Evolutionary conservation across 2,888 invertebrate species (phyloP).

Genomic region (Rutpela maculata): DNA sequence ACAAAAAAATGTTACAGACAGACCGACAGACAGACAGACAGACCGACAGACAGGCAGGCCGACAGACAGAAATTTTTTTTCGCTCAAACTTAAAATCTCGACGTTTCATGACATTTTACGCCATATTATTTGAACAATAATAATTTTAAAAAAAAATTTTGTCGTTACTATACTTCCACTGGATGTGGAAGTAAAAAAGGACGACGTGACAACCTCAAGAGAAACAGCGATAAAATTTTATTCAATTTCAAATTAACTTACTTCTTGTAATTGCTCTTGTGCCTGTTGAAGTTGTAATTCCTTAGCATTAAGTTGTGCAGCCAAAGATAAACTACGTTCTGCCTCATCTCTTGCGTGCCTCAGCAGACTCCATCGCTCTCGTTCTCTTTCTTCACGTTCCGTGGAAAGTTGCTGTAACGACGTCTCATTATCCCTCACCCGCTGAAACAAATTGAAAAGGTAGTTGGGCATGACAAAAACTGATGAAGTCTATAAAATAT

Average conservation of each 20-base stretch:
- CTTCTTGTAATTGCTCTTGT: constrained; percentile 90
- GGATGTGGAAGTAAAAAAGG: no score
- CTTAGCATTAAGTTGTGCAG: constrained; percentile 90
- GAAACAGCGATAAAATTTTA: no score
- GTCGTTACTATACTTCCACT: no score
- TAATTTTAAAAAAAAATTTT: no score
- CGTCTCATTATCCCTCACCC: constrained; percentile 88
- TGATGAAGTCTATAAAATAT: constrained; percentile 27
- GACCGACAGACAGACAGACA: no score
- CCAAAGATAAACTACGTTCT: constrained; percentile 89
- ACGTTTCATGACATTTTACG: no score
- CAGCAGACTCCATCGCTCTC: constrained; percentile 91
- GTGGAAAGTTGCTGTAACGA: constrained; percentile 78
- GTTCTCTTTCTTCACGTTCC: constrained; percentile 85
- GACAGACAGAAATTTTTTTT: no score
- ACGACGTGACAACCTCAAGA: no score
- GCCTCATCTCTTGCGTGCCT: constrained; percentile 94
- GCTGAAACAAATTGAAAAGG: constrained; percentile 74
- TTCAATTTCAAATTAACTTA: constrained; percentile 66
- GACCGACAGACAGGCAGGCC: no score
- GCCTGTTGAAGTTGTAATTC: constrained; percentile 91
- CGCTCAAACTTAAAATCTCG: no score
- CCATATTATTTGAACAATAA: no score
- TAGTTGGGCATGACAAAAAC: constrained; percentile 53
- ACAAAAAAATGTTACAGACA: no score